A percentile compares a stretch with the other conserved stretches of the same genome.
Conservation (phyloP, 1,140 invertebrate genomes). For the Maconellicoccus hirsutus region DNA sequence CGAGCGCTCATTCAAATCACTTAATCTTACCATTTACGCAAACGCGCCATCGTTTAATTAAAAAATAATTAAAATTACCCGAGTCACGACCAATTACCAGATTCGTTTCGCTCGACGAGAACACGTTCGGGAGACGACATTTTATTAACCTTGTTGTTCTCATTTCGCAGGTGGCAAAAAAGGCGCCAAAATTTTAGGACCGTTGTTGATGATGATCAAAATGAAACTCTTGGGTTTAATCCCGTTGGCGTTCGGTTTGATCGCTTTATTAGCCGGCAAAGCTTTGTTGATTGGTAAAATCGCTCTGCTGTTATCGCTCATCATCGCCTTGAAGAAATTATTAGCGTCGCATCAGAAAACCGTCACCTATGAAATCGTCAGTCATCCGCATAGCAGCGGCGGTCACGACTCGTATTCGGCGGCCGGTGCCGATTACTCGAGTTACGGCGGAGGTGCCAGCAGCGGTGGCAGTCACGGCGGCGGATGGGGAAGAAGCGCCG, state of each 20-base stretch:
- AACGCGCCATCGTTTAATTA: no score
- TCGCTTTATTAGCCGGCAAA: conserved; percentile 71
- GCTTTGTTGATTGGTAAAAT: conserved; percentile 71
- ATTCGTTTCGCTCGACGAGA: no score
- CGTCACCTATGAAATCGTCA: conserved; percentile 71
- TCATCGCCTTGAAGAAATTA: conserved; percentile 70
- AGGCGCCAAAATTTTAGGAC: conserved; percentile 64
- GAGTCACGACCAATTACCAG: no score
- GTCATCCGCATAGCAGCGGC: conserved; percentile 61
- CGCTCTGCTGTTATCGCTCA: conserved; percentile 63
- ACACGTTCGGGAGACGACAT: no score
- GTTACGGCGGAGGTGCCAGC: conserved; percentile 26
- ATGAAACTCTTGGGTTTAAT: conserved; percentile 64
- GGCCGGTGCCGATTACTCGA: conserved; percentile 30
- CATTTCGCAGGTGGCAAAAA: conserved; percentile 38
- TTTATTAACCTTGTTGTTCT: neutral
- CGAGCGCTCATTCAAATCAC: no score
- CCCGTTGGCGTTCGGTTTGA: conserved; percentile 60
- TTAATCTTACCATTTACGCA: no score
- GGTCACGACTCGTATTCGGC: conserved; percentile 39
- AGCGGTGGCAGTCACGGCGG: conserved; percentile 40
- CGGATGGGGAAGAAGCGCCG: conserved; percentile 52
- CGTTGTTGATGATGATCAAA: conserved; percentile 56
- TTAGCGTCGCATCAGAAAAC: conserved; percentile 53
- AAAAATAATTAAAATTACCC: no score